Percentiles rank a stretch among this genome's conserved stretches.
phyloP scores from a whole-genome alignment of 2,888 invertebrate genomes.

The Thera obeliscata region DNA sequence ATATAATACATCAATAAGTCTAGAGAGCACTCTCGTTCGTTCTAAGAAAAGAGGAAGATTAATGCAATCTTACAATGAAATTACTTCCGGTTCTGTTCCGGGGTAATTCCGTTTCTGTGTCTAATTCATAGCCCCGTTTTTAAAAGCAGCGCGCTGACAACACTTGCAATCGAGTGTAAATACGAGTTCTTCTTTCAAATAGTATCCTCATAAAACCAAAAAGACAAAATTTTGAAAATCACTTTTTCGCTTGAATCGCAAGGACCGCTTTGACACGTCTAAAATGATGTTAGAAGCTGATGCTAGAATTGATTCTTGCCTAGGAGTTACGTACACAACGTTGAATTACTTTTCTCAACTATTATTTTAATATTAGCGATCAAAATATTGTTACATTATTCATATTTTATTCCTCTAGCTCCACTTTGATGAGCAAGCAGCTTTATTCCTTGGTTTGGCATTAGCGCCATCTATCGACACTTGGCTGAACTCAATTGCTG shows the following conservation, averaged over 20 bases:
- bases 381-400: neutral
- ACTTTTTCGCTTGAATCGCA: too few species aligned
- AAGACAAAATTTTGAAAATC: too few species aligned
- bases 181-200: too few species aligned
- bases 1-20: neutral
- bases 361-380: neutral
- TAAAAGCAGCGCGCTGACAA: too few species aligned
- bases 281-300: too few species aligned
- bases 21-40: neutral
- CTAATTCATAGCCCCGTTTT: too few species aligned
- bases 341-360: too few species aligned
- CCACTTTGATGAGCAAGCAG: neutral
- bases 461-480: conserved; percentile 57
- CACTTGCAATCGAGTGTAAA: too few species aligned
- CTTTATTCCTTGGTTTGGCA: neutral
- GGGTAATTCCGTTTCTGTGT: too few species aligned
- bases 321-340: too few species aligned
- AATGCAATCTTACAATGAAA: conserved; percentile 29
- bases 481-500: conserved; percentile 33
- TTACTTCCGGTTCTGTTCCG: conserved; percentile 1
- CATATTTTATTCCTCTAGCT: neutral
- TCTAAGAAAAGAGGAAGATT: conserved; percentile 24
- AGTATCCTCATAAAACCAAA: too few species aligned
- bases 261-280: too few species aligned
- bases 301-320: neutral